Conservation (phyloP, 2,797 vertebrate species). For the Gallinago solitaria region DNA sequence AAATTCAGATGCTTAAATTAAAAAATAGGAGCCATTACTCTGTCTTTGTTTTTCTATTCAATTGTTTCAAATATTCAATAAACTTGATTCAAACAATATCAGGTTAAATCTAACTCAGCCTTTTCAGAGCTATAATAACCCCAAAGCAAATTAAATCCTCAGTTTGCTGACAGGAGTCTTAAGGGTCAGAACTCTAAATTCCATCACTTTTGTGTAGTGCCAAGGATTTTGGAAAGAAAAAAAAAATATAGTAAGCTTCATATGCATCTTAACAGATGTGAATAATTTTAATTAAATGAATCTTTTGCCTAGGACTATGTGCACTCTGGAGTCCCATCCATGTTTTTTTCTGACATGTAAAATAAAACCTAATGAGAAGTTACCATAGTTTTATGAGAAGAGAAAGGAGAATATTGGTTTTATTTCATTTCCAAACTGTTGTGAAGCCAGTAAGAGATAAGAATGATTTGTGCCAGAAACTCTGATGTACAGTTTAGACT, state of each 20-base stretch:
- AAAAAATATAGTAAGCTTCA: not conserved
- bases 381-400: not conserved
- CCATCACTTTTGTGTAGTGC: not conserved
- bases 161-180: not conserved
- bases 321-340: not conserved
- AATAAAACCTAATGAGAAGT: not conserved
- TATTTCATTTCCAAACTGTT: not conserved
- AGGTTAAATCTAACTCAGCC: not conserved
- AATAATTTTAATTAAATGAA: not conserved
- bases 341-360: not conserved
- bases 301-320: not conserved
- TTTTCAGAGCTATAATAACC: not conserved
- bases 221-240: not conserved
- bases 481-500: not conserved
- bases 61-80: not conserved
- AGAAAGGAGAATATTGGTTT: not conserved
- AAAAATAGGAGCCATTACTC: not conserved
- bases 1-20: not conserved
- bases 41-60: not conserved
- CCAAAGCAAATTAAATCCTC: not conserved
- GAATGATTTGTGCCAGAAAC: not conserved
- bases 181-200: slow-evolving; percentile 15
- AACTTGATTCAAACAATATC: not conserved
- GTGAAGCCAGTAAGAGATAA: not conserved
- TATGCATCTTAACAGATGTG: not conserved